Percentiles rank a stretch among this genome's conserved stretches.
These are phyloP conservation scores for Gryllus bimaculatus DNA, from an alignment of 1,140 invertebrate species.

Conservation along the genomic window DNA sequence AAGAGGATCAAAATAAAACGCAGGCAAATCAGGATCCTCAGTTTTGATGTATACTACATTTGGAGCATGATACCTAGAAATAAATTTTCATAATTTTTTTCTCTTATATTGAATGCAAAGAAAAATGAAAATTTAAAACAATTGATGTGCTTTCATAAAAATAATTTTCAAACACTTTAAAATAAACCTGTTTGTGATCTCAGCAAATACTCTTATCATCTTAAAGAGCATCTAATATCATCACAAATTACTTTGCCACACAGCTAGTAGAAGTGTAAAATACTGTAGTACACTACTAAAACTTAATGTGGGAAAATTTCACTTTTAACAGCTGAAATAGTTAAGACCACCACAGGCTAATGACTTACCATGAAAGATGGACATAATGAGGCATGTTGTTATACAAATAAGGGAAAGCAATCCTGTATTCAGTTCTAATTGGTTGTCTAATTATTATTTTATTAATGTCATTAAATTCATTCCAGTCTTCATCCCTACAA, in stretches of 20 bases:
- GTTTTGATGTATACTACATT: constrained; percentile 99
- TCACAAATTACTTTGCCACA: constrained; percentile 41
- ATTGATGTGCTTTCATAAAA: too few relatives aligned
- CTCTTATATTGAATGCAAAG: not conserved
- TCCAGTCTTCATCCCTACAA: constrained; percentile 96
- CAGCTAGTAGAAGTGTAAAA: constrained; percentile 35
- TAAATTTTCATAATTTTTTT: constrained; percentile 11
- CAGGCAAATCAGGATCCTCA: constrained; percentile 99
- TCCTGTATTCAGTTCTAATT: constrained; percentile 96
- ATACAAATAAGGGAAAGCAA: constrained; percentile 98
- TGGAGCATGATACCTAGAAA: constrained; percentile 90
- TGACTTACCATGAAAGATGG: constrained; percentile 80
- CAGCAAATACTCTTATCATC: constrained; percentile 37
- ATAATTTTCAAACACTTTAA: not conserved
- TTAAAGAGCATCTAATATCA: constrained; percentile 39
- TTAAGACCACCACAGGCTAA: not conserved
- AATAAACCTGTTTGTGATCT: constrained; percentile 30
- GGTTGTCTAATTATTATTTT: constrained; percentile 99
- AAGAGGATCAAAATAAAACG: constrained; percentile 98
- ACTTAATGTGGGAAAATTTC: not conserved
- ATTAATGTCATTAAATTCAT: constrained; percentile 99
- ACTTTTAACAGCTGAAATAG: not conserved
- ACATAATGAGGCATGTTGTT: constrained; percentile 97
- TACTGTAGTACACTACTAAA: constrained; percentile 11
- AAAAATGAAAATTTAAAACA: not conserved